phyloP scores from a whole-genome alignment of 2,113 vertebrate species.

The Atherinomorus stipes region DNA sequence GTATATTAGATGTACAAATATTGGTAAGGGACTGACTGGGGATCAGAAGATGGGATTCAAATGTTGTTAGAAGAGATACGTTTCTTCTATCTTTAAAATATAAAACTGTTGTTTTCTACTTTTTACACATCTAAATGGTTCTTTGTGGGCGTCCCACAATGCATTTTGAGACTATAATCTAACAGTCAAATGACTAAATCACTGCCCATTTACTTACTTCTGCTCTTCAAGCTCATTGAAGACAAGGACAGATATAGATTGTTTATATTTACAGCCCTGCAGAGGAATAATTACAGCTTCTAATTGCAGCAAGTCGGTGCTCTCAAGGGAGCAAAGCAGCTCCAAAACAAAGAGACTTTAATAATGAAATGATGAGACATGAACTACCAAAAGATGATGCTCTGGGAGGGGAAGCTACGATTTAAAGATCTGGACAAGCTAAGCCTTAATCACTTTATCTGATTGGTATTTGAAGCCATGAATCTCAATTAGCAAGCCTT shows the following conservation, averaged over 20 bases:
- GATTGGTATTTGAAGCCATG: constrained; percentile 74
- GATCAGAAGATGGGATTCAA: background rate
- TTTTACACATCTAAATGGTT: background rate
- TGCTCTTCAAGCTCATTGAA: background rate
- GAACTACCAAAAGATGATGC: constrained; percentile 58
- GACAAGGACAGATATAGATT: constrained; percentile 52
- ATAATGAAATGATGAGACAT: constrained; percentile 70
- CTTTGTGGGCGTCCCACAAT: background rate
- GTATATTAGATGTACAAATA: no score
- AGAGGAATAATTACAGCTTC: constrained; percentile 63
- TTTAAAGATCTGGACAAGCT: constrained; percentile 75
- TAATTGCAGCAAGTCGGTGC: constrained; percentile 53
- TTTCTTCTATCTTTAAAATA: no score
- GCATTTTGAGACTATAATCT: background rate
- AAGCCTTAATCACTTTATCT: constrained; percentile 75
- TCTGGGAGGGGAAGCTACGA: constrained; percentile 57
- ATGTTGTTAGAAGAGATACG: background rate
- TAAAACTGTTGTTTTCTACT: background rate
- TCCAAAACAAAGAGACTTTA: constrained; percentile 74
- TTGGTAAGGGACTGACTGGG: no score
- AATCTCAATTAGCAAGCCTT: constrained; percentile 74
- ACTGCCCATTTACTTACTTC: background rate
- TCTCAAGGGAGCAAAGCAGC: constrained; percentile 47
- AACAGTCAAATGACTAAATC: background rate
- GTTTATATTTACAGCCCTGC: constrained; percentile 55